Evolutionary conservation across 2,113 vertebrate species (phyloP), one percentile per base, ranked within the genome.

Genomic region (Gasterosteus aculeatus): DNA sequence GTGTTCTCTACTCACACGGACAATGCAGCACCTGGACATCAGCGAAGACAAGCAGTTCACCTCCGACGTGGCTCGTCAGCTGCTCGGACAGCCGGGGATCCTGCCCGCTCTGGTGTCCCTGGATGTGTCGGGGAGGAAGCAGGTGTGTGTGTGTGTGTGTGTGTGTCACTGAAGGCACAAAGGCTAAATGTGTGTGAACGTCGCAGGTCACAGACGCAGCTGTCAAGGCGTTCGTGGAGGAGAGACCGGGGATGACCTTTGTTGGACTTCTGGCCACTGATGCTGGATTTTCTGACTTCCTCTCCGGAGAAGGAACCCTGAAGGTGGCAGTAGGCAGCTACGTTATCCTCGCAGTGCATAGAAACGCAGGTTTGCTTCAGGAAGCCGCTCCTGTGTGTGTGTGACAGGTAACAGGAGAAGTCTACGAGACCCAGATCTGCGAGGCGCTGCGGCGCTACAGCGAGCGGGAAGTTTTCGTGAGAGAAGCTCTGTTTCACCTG

Each of bases 41-140:
- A 99, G 97, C 0, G 98, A 99, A 77, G 98, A 99, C 87, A 99
- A 99, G 88, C 98, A 99, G 90, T 99, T 99, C 87, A 99, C 97
- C 0, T 99, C 98, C 5, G 97, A 99, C 65, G 97, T 99, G 91
- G 98, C 98, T 59, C 95, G 96, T 71, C 98, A 97, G 44, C 94
- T 99, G 57, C 91, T 99, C 29, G 96, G 96, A 63, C 96, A 97
- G 87, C 95, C 94, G 1, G 95, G 96, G 22, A 98, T 98, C 71
- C 92, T 99, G 47, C 97, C 96, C 9, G 94, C 92, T 67, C 95
- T 99, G 0, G 92, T 97, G 78, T 99, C 98, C 29, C 84, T 99
- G 79, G 98, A 99, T 78, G 95, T 99, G 72, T 99, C 98, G 0
- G 98, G 98, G 65, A 95, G 98, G 74, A 98, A 98, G 73, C 97